Conservation (phyloP, 2,113 vertebrate genomes). For the Pithys albifrons region DNA sequence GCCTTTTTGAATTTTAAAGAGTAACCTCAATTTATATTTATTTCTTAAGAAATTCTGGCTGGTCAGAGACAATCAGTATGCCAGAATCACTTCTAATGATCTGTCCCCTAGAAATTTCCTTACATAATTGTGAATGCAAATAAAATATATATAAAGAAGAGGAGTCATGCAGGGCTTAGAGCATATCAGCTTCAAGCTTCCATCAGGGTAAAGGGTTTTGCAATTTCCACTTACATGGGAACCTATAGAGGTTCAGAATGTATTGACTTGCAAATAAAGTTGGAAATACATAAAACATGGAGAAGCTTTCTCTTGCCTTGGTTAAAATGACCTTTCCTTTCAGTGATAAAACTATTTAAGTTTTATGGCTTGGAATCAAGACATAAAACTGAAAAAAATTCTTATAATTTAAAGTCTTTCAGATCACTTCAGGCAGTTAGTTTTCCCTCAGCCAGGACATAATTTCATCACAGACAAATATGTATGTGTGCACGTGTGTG, state of each 20-base stretch:
- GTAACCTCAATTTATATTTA: background rate
- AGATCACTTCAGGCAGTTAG: background rate
- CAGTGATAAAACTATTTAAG: constrained; percentile 3
- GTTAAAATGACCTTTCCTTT: constrained; percentile 32
- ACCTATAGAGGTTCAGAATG: background rate
- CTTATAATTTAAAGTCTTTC: background rate
- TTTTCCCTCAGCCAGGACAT: background rate
- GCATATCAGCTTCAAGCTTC: background rate
- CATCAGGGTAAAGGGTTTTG: constrained; percentile 21
- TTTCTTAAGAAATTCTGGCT: constrained; percentile 7
- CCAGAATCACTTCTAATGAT: background rate
- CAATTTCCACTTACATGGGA: constrained; percentile 49
- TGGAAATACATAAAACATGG: constrained; percentile 48
- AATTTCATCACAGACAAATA: background rate
- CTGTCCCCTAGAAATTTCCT: background rate
- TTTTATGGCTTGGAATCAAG: constrained; percentile 17
- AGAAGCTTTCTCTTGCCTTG: background rate
- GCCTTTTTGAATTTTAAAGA: background rate
- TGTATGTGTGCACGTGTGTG: background rate
- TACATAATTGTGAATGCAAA: background rate
- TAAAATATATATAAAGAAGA: background rate
- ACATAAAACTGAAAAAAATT: background rate
- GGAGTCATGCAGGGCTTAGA: background rate
- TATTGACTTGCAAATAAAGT: constrained; percentile 58
- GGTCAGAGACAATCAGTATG: background rate